A percentile compares a stretch with the other conserved stretches of the same genome.
These are phyloP conservation scores for Spilarctia lutea DNA, from an alignment of 2,888 invertebrate genomes.

Conservation along the genomic window DNA sequence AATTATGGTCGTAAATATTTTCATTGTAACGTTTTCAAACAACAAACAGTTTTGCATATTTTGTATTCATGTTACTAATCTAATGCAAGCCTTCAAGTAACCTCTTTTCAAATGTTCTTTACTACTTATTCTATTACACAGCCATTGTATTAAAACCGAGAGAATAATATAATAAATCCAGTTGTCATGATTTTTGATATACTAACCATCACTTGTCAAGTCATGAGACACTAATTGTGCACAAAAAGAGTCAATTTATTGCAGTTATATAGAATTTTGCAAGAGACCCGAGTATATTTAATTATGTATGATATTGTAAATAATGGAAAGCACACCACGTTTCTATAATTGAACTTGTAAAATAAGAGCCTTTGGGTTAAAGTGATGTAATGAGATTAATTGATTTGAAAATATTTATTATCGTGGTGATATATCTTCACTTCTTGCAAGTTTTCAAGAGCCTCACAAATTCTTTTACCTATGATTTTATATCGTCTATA, in stretches of 20 bases:
- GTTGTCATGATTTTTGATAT: too few relatives aligned
- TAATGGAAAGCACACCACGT: not conserved
- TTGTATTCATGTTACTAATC: not conserved
- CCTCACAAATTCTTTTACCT: not conserved
- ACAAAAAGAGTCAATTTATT: too few relatives aligned
- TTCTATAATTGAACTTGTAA: not conserved
- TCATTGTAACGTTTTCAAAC: conserved; percentile 37
- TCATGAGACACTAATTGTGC: too few relatives aligned
- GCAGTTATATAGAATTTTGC: not conserved
- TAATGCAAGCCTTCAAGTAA: not conserved
- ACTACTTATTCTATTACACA: too few relatives aligned
- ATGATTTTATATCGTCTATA: conserved; percentile 18
- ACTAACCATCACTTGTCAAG: too few relatives aligned
- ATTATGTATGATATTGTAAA: not conserved
- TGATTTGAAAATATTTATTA: not conserved
- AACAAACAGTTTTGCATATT: conserved; percentile 30
- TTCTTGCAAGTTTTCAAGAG: not conserved
- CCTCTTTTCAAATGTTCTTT: not conserved
- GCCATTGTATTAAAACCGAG: too few relatives aligned
- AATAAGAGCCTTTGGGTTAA: not conserved
- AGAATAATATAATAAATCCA: too few relatives aligned
- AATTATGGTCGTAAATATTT: conserved; percentile 46
- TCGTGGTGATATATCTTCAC: not conserved
- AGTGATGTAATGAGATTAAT: too few relatives aligned
- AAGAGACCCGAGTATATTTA: not conserved